Percentiles rank a stretch among this genome's conserved stretches.
These are phyloP conservation scores for Lycopodina hypogea DNA, from an alignment of 37 sponge, comb jelly and placozoan genomes.

Conservation along the genomic window DNA sequence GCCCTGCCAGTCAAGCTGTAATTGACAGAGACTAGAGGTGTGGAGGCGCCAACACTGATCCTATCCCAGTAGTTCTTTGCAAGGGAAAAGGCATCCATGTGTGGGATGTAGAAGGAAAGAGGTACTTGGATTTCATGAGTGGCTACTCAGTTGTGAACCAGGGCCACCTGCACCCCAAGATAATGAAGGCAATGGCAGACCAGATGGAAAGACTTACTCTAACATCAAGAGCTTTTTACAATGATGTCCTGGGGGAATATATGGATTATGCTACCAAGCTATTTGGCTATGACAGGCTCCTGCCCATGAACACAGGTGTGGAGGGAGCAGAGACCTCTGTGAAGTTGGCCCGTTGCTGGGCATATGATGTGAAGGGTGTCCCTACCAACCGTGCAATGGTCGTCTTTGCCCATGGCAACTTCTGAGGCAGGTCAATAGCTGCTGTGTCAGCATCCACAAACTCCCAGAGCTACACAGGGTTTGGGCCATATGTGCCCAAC, in stretches of 20 bases:
- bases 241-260: conserved; percentile 89
- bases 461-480: conserved; percentile 72
- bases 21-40: conserved; percentile 68
- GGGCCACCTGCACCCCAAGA: conserved; percentile 95
- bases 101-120: conserved; percentile 93
- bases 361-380: conserved; percentile 91
- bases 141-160: conserved; percentile 94
- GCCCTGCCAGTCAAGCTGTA: conserved; percentile 51
- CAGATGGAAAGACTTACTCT: conserved; percentile 79
- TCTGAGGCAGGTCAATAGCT: conserved; percentile 87
- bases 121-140: conserved; percentile 96
- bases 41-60: conserved; percentile 90
- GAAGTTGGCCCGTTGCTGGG: conserved; percentile 95
- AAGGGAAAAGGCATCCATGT: conserved; percentile 90
- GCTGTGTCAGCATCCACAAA: conserved; percentile 88
- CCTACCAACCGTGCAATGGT: conserved; percentile 85
- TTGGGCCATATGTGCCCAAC: conserved; percentile 88
- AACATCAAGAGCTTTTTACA: conserved; percentile 92
- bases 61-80: conserved; percentile 86
- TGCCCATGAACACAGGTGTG: conserved; percentile 97
- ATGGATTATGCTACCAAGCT: conserved; percentile 81
- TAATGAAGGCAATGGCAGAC: conserved; percentile 64
- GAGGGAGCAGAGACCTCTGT: conserved; percentile 94
- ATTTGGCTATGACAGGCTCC: conserved; percentile 94
- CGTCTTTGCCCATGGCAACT: conserved; percentile 85